Base-by-base conservation (phyloP, 2,888 invertebrate genomes). In the Eristalis arbustorum region DNA sequence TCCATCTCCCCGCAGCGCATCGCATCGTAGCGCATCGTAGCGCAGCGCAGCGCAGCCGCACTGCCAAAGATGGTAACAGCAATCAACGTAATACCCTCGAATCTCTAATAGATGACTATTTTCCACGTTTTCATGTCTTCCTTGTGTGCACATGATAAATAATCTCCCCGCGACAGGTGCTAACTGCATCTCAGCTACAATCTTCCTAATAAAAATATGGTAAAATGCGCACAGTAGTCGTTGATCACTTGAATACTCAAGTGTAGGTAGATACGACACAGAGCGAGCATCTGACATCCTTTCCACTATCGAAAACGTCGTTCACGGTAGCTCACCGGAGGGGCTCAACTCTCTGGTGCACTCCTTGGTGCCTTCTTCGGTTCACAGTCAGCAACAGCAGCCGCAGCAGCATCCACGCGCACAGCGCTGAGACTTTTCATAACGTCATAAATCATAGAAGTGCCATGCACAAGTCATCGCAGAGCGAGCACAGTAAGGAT, bases 361-460 rank as follows among this genome's bases (percentile, higher is more conserved):
- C 56, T 18, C 56, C 22, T 56, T 56, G 56, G 56, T 56, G 13
- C 37, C 37, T 37, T 37, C 34, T 34, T 34, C 34, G 31, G 14
- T 23, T 14, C 40, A 23, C n/a, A 25, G 13, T 25, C 31, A 68
- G n/a, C n/a, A 62, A 63, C 72, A 69, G 66, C 74, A 66, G 3
- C 42, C 23, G 40, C 61, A 62, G 68, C 73, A 69, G 66, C 75
- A 66, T 5, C 49, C 37, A 61, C 61, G 61, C 67, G 68, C 68
- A 64, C 73, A 77, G 62, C 82, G 34, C 69, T 73, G 77, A 81
- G 18, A 85, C 68, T 81, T 77, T 31, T 85, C 69, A 73, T 61
- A 81, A 73, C 77, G 82, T 85, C 77, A 85, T 85, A 85, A 85
- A 85, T 85, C 85, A 85, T 85, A 82, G 85, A 82, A 85, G 74